Evolutionary conservation across 2,797 vertebrate genomes (phyloP), one percentile per base, ranked within the genome.

Genomic region (Mormyrus hasselquistii): DNA sequence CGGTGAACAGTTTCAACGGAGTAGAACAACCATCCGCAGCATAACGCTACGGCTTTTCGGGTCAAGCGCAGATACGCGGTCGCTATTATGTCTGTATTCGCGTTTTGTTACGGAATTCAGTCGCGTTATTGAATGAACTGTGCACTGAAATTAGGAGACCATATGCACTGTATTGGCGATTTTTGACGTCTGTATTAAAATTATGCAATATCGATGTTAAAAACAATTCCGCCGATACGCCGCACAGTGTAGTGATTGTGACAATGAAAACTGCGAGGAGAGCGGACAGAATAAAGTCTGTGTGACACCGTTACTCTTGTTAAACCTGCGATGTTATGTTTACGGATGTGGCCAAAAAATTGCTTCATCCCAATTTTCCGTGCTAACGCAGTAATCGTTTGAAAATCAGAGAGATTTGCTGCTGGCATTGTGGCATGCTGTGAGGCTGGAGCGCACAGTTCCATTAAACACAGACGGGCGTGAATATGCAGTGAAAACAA

Each of bases 11-110:
- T 89, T 84, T 62, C 47, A 14, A 22, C 88, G 53, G 73, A 76
- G 49, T 19, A 59, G 5, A 83, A 85, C 73, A 87, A 50, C 38
- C 25, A 87, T 87, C 25, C 52, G 16, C 47, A 86, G 89, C 57
- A 59, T 22, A 59, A 59, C 50, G 50, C 41, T 62, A 62, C 49
- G 85, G 87, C 25, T 90, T 90, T 86, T 90, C 52, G 25, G 82
- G 90, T 90, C 86, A 84, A 90, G 91, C 90, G 62, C 59, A 38
- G 41, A 69, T 53, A 38, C 83, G 73, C 34, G n/a, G 92, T 91
- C 90, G 86, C 90, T 47, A 12, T 86, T 53, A 38, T 12, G 44
- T 88, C 47, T 92, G 59, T 91, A 22, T 91, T 87, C 16, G 44
- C 29, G 19, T 19, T 41, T 34, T 59, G 25, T 49, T 65, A 41